Evolutionary conservation across 37 sponge, comb jelly and placozoan species (phyloP), one percentile per base, ranked within the genome.

Genomic region (Spongia lamella): DNA sequence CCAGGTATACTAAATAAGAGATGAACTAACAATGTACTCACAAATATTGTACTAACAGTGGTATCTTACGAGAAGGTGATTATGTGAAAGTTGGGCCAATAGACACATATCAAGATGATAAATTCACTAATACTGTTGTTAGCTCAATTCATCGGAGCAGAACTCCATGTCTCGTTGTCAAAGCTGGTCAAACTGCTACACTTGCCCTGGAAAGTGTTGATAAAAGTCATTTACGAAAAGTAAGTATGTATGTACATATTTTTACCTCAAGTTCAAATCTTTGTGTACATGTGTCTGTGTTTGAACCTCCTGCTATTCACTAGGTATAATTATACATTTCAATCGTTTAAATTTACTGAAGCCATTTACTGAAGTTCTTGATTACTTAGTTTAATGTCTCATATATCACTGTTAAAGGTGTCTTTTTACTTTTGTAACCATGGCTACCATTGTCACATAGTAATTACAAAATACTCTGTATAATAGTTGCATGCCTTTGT

Each of bases 181-280:
- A 86, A 47, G 90, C 93, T 67, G 96, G 99, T 5, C 96, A 98
- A 77, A 79, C 79, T n/a, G 95, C 85, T 49, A 88, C 90, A 36
- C 70, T 98, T 38, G 94, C 93, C 0, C 63, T 95, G 58, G 70
- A 77, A 56, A 63, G 79, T 22, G 63, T 89, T 15, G 82, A 86
- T 54, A 78, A 71, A 26, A 27, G 74, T 17, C 40, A 68, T 25
- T 38, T 89, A 38, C 82, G 94, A 61, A 94, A 90, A 83, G 91
- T 86, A 53, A 54, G 67, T 63, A 58, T 7, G 13, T 15, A 43
- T 43, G n/a, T n/a, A n/a, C n/a, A n/a, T n/a, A n/a, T n/a, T n/a
- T n/a, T n/a, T n/a, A n/a, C n/a, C n/a, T n/a, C n/a, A n/a, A n/a
- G n/a, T n/a, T n/a, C n/a, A n/a, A n/a, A n/a, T n/a, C n/a, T n/a